phyloP scores from a whole-genome alignment of 2,113 vertebrate genomes.

The Dasyornis broadbenti region DNA sequence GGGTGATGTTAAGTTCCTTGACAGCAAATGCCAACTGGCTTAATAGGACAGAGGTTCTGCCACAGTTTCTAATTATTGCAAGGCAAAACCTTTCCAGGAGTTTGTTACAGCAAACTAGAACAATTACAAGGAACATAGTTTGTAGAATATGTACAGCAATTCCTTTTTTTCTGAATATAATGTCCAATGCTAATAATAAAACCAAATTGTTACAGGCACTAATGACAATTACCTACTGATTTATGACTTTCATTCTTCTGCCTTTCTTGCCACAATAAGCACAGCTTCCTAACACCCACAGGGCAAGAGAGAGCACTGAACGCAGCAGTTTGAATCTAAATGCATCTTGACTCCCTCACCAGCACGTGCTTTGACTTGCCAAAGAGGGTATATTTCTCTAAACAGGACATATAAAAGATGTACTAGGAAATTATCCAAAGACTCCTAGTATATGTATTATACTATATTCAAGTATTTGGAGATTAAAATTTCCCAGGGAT shows the following conservation, averaged over 20 bases:
- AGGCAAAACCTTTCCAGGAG: not conserved
- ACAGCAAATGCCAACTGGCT: not conserved
- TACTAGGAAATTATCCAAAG: not conserved
- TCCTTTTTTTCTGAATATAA: not conserved
- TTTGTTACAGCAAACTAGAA: not conserved
- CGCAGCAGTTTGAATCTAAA: not conserved
- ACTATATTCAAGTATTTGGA: not conserved
- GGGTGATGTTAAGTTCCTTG: not conserved
- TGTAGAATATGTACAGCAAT: not conserved
- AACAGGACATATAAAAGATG: not conserved
- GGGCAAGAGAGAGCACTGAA: not conserved
- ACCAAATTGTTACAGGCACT: not conserved
- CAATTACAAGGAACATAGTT: not conserved
- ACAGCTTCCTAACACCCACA: not conserved
- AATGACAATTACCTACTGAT: slow-evolving; percentile 2
- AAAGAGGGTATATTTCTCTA: not conserved
- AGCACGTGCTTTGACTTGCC: not conserved
- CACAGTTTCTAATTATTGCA: not conserved
- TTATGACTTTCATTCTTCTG: not conserved
- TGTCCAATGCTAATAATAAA: not conserved
- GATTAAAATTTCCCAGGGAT: not conserved
- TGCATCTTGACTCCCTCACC: not conserved
- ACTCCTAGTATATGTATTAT: not conserved
- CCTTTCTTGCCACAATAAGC: not conserved
- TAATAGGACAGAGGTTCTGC: not conserved